Percentiles rank a stretch among this genome's conserved stretches.
These are phyloP conservation scores for Drymonia ruficornis DNA, from an alignment of 2,888 invertebrate genomes.

Conservation along the genomic window DNA sequence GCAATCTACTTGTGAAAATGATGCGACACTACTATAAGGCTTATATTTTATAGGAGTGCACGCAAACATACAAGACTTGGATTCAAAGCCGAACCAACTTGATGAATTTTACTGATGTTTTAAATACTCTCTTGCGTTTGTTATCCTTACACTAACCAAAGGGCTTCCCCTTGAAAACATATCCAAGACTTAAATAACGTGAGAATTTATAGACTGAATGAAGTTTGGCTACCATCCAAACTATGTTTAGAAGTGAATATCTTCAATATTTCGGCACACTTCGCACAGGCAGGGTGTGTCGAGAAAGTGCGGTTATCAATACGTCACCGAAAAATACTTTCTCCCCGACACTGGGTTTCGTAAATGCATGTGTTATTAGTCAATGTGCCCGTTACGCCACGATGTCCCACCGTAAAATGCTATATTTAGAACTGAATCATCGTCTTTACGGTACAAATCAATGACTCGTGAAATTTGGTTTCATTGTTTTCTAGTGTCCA, in stretches of 20 bases:
- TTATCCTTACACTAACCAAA: conserved; percentile 10
- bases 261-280: neutral
- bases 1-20: too few relatives aligned
- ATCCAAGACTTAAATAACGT: conserved; percentile 24
- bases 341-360: neutral
- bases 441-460: conserved; percentile 20
- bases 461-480: conserved; percentile 35
- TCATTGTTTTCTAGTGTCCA: conserved; percentile 22
- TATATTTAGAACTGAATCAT: conserved; percentile 14
- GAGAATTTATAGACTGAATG: conserved; percentile 34
- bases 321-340: neutral
- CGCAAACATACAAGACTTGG: neutral
- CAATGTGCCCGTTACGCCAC: neutral
- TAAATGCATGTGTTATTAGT: neutral
- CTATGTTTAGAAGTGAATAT: conserved; percentile 19
- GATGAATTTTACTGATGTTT: neutral
- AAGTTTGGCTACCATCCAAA: conserved; percentile 50
- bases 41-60: too few relatives aligned
- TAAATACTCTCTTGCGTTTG: neutral
- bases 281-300: neutral
- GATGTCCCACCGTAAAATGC: conserved; percentile 13
- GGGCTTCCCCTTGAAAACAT: conserved; percentile 23
- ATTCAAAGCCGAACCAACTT: neutral
- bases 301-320: neutral
- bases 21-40: too few relatives aligned